phyloP scores from a whole-genome alignment of 1,140 invertebrate species.

The Nymphalis io region DNA sequence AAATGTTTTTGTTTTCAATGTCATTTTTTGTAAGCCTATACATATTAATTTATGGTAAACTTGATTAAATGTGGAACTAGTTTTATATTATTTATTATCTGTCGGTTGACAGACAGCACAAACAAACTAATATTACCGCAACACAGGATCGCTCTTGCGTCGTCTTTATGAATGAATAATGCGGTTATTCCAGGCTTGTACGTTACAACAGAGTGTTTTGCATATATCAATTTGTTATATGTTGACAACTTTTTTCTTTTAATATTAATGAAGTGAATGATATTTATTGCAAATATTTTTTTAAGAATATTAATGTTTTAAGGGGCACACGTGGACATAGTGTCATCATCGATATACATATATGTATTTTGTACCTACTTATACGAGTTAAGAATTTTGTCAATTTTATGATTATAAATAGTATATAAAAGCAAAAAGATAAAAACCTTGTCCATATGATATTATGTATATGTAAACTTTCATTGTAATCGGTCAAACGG shows the following conservation, averaged over 20 bases:
- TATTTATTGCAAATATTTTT: constrained; percentile 26
- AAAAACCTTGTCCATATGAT: too few relatives aligned
- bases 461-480: too few relatives aligned
- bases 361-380: too few relatives aligned
- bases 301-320: constrained; percentile 10
- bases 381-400: too few relatives aligned
- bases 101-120: constrained; percentile 32
- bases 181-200: constrained; percentile 49
- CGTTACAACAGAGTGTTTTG: constrained; percentile 37
- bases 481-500: too few relatives aligned
- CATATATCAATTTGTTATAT: constrained; percentile 40
- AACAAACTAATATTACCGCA: constrained; percentile 42
- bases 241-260: constrained; percentile 31
- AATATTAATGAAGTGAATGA: constrained; percentile 25
- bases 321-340: background rate
- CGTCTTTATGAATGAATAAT: constrained; percentile 57
- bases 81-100: constrained; percentile 31
- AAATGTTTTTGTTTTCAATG: too few relatives aligned
- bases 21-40: background rate
- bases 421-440: too few relatives aligned
- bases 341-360: background rate
- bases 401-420: too few relatives aligned
- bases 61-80: constrained; percentile 14
- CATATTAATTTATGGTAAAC: background rate
- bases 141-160: constrained; percentile 47